Percentiles rank a stretch among this genome's conserved stretches.
phyloP scores from a whole-genome alignment of 2,888 invertebrate genomes.

The Lepidochitona cinerea region DNA sequence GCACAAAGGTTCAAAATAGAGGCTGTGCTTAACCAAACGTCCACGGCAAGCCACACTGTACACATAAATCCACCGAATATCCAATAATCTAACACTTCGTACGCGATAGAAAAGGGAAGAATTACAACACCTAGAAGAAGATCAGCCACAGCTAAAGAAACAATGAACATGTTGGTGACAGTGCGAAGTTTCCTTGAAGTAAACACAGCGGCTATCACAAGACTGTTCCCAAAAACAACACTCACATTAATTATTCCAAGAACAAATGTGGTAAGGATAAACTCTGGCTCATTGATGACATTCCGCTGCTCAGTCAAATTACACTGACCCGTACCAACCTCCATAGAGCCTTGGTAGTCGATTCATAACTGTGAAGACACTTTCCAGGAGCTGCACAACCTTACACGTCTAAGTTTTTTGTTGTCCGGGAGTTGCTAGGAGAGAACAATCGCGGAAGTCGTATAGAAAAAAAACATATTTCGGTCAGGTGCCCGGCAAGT shows the following conservation, averaged over 20 bases:
- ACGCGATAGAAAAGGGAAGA: slow-evolving; percentile 94
- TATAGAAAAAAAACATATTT: too few relatives aligned
- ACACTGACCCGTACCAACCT: neutral
- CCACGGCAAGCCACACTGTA: slow-evolving; percentile 95
- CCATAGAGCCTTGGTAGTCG: neutral
- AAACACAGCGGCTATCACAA: slow-evolving; percentile 93
- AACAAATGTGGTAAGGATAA: slow-evolving; percentile 30
- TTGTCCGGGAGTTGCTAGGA: too few relatives aligned
- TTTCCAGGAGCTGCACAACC: too few relatives aligned
- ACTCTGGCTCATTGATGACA: slow-evolving; percentile 14
- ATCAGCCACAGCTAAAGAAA: slow-evolving; percentile 96
- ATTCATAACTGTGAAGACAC: neutral
- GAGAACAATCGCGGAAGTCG: too few relatives aligned
- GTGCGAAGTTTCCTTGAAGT: slow-evolving; percentile 89
- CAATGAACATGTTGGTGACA: slow-evolving; percentile 97
- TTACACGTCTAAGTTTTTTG: neutral
- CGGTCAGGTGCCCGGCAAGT: too few relatives aligned
- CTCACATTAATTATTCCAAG: slow-evolving; percentile 82
- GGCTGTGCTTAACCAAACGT: slow-evolving; percentile 99
- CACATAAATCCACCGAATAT: slow-evolving; percentile 97
- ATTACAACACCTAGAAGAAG: slow-evolving; percentile 95
- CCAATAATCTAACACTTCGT: slow-evolving; percentile 85
- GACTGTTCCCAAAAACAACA: slow-evolving; percentile 91
- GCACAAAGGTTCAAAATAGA: slow-evolving; percentile 96
- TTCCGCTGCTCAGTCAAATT: neutral